Evolutionary conservation across 1,140 invertebrate genomes (phyloP), one percentile per base, ranked within the genome.

Genomic region (Drosophila tristis): DNA sequence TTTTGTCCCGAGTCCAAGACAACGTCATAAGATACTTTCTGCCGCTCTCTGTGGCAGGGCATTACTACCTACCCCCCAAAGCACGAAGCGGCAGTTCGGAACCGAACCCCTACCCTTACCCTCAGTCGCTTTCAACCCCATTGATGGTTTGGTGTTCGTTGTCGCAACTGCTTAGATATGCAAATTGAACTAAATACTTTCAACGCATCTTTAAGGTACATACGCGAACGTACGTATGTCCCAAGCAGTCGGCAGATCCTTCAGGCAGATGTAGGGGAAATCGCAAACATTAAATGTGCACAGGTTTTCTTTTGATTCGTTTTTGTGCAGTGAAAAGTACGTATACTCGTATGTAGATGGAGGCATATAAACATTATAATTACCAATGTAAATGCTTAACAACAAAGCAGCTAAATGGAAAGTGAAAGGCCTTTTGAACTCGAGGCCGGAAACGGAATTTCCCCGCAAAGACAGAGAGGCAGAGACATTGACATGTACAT

Each of bases 91-190:
- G 16, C 16, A n/a, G n/a, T n/a, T n/a, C n/a, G 23, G 23, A 26
- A 45, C 45, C 63, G 43, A 50, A 35, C 56, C 55, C 26, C 11
- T 15, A 25, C 26, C 55, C 26, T n/a, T 15, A 25, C 26, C 35
- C 35, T 39, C 11, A 39, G 31, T 5, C 42, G 15, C 23, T 63
- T 72, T 74, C 74, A 64, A 82, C 64, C 73, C 75, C 44, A 54
- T 65, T 50, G 35, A 11, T 39, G 11, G 8, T 2, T 31, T 3
- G 26, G 26, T 39, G 29, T 56, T 51, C 76, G 84, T 89, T 89
- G 84, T 74, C 84, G 45, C 84, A 82, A 89, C 84, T 89, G 84
- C 84, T 89, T 89, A 89, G 73, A 80, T 89, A 89, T 89, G 84
- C 85, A 89, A 89, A 89, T 89, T 67, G 43, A 57, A 71, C 80